Evolutionary conservation across 1,140 invertebrate species (phyloP), one percentile per base, ranked within the genome.

Genomic region (Drosophila pruinosa): DNA sequence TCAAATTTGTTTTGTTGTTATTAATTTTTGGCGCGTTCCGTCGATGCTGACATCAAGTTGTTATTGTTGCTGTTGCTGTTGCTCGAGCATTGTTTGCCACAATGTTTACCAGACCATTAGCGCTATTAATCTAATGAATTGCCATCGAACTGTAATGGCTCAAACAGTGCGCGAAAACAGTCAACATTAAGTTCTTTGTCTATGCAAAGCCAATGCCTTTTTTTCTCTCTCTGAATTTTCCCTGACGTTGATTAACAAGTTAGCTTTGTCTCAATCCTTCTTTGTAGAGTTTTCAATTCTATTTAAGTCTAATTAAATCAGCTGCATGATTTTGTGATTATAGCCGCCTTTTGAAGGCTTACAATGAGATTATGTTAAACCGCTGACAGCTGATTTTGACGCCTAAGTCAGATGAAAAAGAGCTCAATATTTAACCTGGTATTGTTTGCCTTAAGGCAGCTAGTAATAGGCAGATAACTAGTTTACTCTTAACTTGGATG

Each of bases 51-150:
- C 77, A 80, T 59, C 48, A 70, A 62, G 50, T 78, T 74, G 52
- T 69, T 61, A 36, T 50, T 65, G 31, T 17, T 58, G 43, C 64
- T 74, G 54, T 50, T 59, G 45, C 47, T 41, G 26, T 34, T 57
- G 28, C 24, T 78, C 8, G 36, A 41, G 53, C 38, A 48, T 22
- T 59, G 56, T 59, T 59, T 36, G 61, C 47, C 74, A 39, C 67
- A 86, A 78, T 86, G 76, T 86, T 86, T 86, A 80, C 82, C 83
- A 88, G 78, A 45, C 82, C 82, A 86, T 86, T 86, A 86, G 72
- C 78, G 74, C 82, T 67, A 86, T 86, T 86, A 86, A 88, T 79
- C 86, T 86, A 88, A 86, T 86, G 83, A 82, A 86, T 86, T 88
- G 78, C 82, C 63, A 88, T 86, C 70, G 82, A 78, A 88, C 62